Conservation (phyloP, 1,140 invertebrate genomes). For the Megalonaias nervosa region DNA sequence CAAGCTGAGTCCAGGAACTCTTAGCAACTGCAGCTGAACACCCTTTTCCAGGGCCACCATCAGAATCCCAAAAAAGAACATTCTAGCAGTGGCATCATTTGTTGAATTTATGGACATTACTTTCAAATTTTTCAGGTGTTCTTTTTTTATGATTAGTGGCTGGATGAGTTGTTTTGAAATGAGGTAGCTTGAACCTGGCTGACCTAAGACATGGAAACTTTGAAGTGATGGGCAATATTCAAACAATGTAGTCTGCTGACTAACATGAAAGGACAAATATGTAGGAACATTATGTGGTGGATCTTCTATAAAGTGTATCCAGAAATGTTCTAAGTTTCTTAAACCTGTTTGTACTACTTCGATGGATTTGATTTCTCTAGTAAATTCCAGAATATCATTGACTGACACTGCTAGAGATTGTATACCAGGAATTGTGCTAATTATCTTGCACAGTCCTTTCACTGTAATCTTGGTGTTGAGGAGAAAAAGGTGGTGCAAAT, state of each 20-base stretch:
- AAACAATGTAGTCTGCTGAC: slow-evolving; percentile 42
- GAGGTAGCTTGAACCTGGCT: slow-evolving; percentile 30
- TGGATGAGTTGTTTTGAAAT: slow-evolving; percentile 22
- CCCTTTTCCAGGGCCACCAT: slow-evolving; percentile 20
- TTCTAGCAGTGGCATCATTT: slow-evolving; percentile 23
- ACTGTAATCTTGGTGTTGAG: slow-evolving; percentile 45
- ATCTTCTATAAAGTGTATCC: slow-evolving; percentile 34
- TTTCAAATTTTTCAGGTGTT: slow-evolving; percentile 22
- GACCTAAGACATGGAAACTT: slow-evolving; percentile 49
- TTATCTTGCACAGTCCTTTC: slow-evolving; percentile 37
- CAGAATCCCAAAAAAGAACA: slow-evolving; percentile 33
- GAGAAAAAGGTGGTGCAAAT: slow-evolving; percentile 43
- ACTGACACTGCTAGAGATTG: slow-evolving; percentile 44
- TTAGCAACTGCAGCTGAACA: slow-evolving; percentile 24
- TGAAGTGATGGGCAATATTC: slow-evolving; percentile 52
- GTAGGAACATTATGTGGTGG: neutral
- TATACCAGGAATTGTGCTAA: slow-evolving; percentile 37
- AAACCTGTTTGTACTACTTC: slow-evolving; percentile 42
- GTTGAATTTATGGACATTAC: slow-evolving; percentile 33
- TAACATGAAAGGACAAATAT: slow-evolving; percentile 39
- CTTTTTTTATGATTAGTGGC: slow-evolving; percentile 27
- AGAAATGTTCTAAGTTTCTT: slow-evolving; percentile 34
- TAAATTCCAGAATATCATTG: slow-evolving; percentile 44
- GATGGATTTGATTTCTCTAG: slow-evolving; percentile 28
- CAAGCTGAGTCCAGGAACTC: slow-evolving; percentile 24